A percentile compares a stretch with the other conserved stretches of the same genome.
Conservation (phyloP, 2,888 invertebrate genomes). For the Crematogaster levior region DNA sequence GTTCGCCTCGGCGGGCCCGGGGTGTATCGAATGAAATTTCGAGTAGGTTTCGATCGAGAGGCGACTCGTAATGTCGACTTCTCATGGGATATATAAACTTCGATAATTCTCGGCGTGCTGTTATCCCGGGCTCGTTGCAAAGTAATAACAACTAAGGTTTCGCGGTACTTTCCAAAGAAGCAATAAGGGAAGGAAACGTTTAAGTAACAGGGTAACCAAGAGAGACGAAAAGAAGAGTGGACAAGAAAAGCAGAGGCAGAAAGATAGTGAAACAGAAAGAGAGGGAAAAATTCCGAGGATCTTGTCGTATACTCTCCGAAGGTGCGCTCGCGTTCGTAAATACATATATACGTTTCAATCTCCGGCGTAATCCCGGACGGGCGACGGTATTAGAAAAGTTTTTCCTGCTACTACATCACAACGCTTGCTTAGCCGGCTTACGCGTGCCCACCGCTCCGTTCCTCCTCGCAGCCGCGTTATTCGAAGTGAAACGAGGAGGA, state of each 20-base stretch:
- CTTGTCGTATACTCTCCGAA: slow-evolving; percentile 64
- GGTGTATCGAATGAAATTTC: slow-evolving; percentile 66
- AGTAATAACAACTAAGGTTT: slow-evolving; percentile 61
- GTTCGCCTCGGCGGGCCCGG: slow-evolving; percentile 18
- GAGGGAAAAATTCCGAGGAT: slow-evolving; percentile 57
- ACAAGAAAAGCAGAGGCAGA: not conserved
- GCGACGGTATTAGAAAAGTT: slow-evolving; percentile 85
- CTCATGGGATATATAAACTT: slow-evolving; percentile 63
- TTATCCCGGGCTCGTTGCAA: slow-evolving; percentile 61
- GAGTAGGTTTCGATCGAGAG: slow-evolving; percentile 57
- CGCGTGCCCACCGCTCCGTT: slow-evolving; percentile 60
- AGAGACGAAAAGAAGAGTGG: not conserved
- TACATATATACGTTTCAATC: slow-evolving; percentile 84
- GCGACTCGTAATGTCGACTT: slow-evolving; percentile 38
- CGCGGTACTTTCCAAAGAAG: slow-evolving; percentile 62
- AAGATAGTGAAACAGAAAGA: slow-evolving; percentile 3
- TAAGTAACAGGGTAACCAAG: slow-evolving; percentile 44
- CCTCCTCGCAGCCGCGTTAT: slow-evolving; percentile 29
- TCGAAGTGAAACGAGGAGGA: slow-evolving; percentile 39
- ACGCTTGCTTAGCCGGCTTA: slow-evolving; percentile 75
- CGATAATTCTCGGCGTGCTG: slow-evolving; percentile 58
- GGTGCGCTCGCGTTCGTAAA: slow-evolving; percentile 76
- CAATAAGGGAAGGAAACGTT: slow-evolving; percentile 60
- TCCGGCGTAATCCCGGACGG: slow-evolving; percentile 82
- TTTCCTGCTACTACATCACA: slow-evolving; percentile 79